Conservation (phyloP, 1,140 invertebrate genomes). For the Dendroctonus ponderosae region DNA sequence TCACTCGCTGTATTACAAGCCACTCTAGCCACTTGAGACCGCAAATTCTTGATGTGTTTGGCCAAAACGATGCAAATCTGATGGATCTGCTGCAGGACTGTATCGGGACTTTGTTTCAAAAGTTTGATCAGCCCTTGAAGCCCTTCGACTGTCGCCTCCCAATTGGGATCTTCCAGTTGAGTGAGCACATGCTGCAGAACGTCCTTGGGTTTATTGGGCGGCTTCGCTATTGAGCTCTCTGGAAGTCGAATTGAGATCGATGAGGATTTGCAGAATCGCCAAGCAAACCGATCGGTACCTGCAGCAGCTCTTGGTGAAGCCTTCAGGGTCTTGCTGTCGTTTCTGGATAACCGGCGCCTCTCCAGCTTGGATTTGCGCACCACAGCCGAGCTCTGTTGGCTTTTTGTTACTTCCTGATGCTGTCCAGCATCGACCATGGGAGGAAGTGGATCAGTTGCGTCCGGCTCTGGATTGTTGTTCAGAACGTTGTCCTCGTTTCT, state of each 20-base stretch:
- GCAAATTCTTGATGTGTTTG: conserved; percentile 78
- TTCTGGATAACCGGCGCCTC: conserved; percentile 27
- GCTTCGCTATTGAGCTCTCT: conserved; percentile 22
- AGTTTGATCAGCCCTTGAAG: conserved; percentile 75
- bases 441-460: conserved; percentile 2
- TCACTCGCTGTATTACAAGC: conserved; percentile 79
- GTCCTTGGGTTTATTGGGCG: conserved; percentile 62
- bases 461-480: conserved; percentile 7
- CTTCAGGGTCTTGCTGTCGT: conserved; percentile 25
- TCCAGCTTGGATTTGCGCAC: conserved; percentile 25
- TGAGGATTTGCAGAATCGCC: neutral
- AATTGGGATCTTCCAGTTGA: conserved; percentile 73
- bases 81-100: conserved; percentile 59
- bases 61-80: conserved; percentile 69
- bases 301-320: conserved; percentile 23
- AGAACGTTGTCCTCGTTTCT: conserved; percentile 33
- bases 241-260: conserved; percentile 1
- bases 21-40: conserved; percentile 85
- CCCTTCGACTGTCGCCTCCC: conserved; percentile 67
- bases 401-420: neutral
- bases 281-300: neutral
- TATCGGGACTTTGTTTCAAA: conserved; percentile 68
- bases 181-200: conserved; percentile 62
- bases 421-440: conserved; percentile 1
- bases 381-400: neutral